phyloP scores from a whole-genome alignment of 2,113 vertebrate species.

The Tragelaphus imberbis region DNA sequence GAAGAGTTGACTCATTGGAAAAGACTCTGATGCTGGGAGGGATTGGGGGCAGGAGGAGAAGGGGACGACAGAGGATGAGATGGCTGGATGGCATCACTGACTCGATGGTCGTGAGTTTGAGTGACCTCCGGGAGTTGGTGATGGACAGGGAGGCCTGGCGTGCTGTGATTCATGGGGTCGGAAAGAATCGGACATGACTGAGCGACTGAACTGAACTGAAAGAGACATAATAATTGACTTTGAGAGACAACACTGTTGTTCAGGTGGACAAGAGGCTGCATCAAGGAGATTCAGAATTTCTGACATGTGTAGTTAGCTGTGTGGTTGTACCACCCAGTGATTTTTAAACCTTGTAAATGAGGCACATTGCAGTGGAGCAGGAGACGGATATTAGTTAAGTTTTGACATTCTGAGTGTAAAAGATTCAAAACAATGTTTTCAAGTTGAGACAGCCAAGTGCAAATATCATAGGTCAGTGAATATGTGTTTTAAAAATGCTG shows the following conservation, averaged over 20 bases:
- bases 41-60: too few relatives aligned
- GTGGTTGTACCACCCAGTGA: background rate
- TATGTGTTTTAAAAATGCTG: background rate
- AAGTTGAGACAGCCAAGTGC: background rate
- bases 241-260: background rate
- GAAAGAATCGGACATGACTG: too few relatives aligned
- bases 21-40: too few relatives aligned
- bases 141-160: too few relatives aligned
- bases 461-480: background rate
- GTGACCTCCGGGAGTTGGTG: too few relatives aligned
- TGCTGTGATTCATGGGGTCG: too few relatives aligned
- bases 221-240: background rate
- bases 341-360: background rate
- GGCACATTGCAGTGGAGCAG: background rate
- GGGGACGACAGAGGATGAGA: too few relatives aligned
- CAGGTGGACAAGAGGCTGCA: background rate
- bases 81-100: too few relatives aligned
- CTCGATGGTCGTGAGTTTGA: too few relatives aligned
- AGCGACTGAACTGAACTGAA: too few relatives aligned
- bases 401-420: background rate
- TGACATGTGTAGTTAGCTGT: background rate
- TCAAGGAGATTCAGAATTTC: background rate
- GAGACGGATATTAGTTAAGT: background rate
- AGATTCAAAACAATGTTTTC: background rate
- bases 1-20: too few relatives aligned